These are phyloP conservation scores for Sturmia bella DNA, from an alignment of 2,888 invertebrate genomes.

Conservation along the genomic window DNA sequence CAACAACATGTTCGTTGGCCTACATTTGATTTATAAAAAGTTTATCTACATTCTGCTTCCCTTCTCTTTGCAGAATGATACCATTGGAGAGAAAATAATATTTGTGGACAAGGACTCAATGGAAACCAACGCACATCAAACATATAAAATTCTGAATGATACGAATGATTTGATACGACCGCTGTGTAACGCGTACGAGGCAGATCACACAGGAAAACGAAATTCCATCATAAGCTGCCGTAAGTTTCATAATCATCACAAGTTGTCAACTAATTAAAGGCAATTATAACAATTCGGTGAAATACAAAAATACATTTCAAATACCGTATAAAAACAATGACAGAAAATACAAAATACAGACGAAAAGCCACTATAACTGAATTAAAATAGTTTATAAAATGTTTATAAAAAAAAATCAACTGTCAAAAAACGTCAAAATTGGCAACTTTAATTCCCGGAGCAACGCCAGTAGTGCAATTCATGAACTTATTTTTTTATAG, in stretches of 20 bases:
- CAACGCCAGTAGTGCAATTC: too few relatives aligned
- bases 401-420: too few relatives aligned
- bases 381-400: too few relatives aligned
- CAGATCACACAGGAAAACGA: constrained; percentile 79
- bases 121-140: constrained; percentile 77
- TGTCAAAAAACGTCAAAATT: too few relatives aligned
- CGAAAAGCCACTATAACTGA: too few relatives aligned
- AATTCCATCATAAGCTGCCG: constrained; percentile 81
- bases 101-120: constrained; percentile 80
- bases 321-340: too few relatives aligned
- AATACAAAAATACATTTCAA: too few relatives aligned
- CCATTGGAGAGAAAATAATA: constrained; percentile 79
- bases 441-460: too few relatives aligned
- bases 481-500: too few relatives aligned
- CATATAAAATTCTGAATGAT: constrained; percentile 79
- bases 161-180: constrained; percentile 76
- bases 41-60: background rate
- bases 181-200: constrained; percentile 79
- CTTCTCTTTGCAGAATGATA: constrained; percentile 74
- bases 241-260: constrained; percentile 73
- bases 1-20: constrained; percentile 16
- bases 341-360: too few relatives aligned
- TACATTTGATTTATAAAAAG: constrained; percentile 8
- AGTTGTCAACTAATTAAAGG: too few relatives aligned
- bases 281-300: too few relatives aligned